phyloP scores from a whole-genome alignment of 2,113 vertebrate species.

The Synodontis membranacea region DNA sequence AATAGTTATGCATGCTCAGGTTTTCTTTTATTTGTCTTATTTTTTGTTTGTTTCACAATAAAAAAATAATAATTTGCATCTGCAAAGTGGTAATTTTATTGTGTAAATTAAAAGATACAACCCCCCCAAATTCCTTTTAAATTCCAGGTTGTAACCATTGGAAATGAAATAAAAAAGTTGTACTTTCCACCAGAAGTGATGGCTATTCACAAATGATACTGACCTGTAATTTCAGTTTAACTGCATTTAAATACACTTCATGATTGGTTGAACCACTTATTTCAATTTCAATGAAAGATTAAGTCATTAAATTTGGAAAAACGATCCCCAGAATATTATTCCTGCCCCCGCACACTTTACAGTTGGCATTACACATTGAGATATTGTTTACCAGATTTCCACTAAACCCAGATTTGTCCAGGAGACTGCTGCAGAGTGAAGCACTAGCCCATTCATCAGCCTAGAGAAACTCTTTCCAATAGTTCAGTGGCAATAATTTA shows the following conservation, averaged over 20 bases:
- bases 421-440: neutral
- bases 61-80: too few species aligned
- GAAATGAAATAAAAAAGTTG: too few species aligned
- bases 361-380: neutral
- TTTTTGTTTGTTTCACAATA: too few species aligned
- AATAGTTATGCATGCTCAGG: too few species aligned
- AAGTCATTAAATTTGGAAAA: neutral
- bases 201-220: too few species aligned
- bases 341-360: neutral
- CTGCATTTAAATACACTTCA: neutral
- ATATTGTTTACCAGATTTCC: neutral
- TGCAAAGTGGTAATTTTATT: too few species aligned
- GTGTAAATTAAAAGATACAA: too few species aligned
- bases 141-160: too few species aligned
- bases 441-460: neutral
- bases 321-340: neutral
- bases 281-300: neutral
- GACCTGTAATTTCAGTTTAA: neutral
- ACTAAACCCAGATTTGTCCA: neutral
- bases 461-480: slow-evolving; percentile 6
- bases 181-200: too few species aligned
- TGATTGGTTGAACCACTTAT: neutral
- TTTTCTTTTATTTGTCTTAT: too few species aligned
- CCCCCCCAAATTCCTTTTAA: too few species aligned
- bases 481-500: neutral